A percentile compares a stretch with the other conserved stretches of the same genome.
These are phyloP conservation scores for Lasioglossum calceatum DNA, from an alignment of 2,888 invertebrate genomes.

Conservation along the genomic window DNA sequence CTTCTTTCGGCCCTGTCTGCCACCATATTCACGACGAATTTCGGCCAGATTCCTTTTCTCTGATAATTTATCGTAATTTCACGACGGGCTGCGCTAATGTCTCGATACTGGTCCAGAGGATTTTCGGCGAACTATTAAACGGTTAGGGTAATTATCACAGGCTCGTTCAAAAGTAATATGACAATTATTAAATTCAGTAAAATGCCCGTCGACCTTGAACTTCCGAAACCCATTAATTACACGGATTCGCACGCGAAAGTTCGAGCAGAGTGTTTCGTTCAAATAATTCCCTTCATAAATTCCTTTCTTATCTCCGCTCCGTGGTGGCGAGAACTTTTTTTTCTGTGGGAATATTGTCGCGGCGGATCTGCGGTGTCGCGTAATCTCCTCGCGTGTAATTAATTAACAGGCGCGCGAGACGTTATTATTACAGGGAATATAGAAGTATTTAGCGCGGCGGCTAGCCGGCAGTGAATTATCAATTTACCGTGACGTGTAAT, in stretches of 20 bases:
- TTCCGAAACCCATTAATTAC: neutral
- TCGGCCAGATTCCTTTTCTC: conserved; percentile 33
- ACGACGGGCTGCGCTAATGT: neutral
- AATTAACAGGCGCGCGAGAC: conserved; percentile 16
- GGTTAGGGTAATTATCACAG: neutral
- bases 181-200: neutral
- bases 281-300: neutral
- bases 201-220: neutral
- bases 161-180: neutral
- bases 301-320: neutral
- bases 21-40: conserved; percentile 24
- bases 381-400: conserved; percentile 7
- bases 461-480: neutral
- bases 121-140: neutral
- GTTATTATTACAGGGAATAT: neutral
- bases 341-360: neutral
- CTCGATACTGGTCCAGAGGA: neutral
- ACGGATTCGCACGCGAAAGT: no score
- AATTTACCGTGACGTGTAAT: conserved; percentile 2
- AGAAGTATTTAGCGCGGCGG: conserved; percentile 14
- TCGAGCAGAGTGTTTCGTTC: neutral
- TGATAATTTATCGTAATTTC: conserved; percentile 28
- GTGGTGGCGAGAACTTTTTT: neutral
- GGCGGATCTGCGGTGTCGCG: neutral
- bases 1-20: conserved; percentile 35